Percentiles rank a stretch among this genome's conserved stretches.
phyloP scores from a whole-genome alignment of 2,888 invertebrate species.

The Gortyna flavago region DNA sequence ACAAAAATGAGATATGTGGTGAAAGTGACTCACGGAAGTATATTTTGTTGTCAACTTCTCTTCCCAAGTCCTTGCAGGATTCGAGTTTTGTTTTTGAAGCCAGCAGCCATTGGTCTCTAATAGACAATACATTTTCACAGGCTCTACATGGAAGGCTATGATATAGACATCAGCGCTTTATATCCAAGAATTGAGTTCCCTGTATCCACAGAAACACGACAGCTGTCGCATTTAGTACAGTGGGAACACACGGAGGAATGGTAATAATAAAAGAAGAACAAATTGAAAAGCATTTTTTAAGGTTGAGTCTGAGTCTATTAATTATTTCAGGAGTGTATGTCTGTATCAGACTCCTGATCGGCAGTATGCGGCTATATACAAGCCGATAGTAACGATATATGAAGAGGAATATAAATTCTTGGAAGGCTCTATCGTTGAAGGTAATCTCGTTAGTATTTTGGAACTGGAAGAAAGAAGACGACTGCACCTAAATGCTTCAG shows the following conservation, averaged over 20 bases:
- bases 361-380: slow-evolving; percentile 13
- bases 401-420: slow-evolving; percentile 28
- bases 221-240: slow-evolving; percentile 93
- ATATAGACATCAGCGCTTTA: slow-evolving; percentile 92
- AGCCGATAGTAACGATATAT: slow-evolving; percentile 13
- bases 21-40: no score
- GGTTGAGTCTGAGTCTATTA: neutral
- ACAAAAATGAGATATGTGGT: no score
- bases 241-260: slow-evolving; percentile 92
- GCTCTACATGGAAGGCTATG: slow-evolving; percentile 88
- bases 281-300: neutral
- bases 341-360: neutral
- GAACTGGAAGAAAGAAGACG: neutral
- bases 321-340: neutral
- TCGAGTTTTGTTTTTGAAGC: no score
- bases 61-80: no score
- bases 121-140: slow-evolving; percentile 1
- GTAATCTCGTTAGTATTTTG: neutral
- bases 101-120: neutral
- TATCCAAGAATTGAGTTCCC: slow-evolving; percentile 94
- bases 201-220: slow-evolving; percentile 94
- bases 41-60: no score
- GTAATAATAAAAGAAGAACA: slow-evolving; percentile 3
- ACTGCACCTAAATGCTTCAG: neutral
- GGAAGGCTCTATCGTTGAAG: slow-evolving; percentile 16